A percentile compares a stretch with the other conserved stretches of the same genome.
Conservation (phyloP, 2,797 vertebrate genomes). For the Paramormyrops hopkinsi region DNA sequence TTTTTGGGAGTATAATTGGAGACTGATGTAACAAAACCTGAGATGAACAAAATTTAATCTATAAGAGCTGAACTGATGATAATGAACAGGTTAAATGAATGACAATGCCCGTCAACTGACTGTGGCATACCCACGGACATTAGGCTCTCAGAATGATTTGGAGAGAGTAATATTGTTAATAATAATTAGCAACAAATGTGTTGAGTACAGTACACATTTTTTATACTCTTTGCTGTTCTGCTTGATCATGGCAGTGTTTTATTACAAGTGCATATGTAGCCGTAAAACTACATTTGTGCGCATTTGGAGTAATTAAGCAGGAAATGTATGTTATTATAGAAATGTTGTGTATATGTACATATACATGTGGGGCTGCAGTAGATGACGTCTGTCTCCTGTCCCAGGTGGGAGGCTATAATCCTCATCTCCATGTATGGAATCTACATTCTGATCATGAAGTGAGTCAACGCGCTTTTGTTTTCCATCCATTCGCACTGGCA, state of each 20-base stretch:
- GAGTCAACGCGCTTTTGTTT: constrained; percentile 35
- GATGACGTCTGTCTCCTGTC: constrained; percentile 23
- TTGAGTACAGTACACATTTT: not conserved
- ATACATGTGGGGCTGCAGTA: not conserved
- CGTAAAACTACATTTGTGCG: not conserved
- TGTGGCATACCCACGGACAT: not conserved
- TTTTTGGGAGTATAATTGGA: not conserved
- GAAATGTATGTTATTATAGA: not conserved
- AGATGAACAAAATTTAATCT: not conserved
- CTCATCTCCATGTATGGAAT: constrained; percentile 67
- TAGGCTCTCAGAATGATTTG: not conserved
- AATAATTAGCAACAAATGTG: not conserved
- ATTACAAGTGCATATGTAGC: not conserved
- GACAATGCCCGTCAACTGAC: not conserved
- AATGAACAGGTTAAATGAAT: not conserved
- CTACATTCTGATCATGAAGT: constrained; percentile 75
- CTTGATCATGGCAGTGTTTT: not conserved
- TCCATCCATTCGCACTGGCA: not conserved
- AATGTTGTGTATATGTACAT: not conserved
- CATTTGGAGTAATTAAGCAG: not conserved
- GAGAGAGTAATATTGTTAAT: not conserved
- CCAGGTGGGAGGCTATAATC: constrained; percentile 67
- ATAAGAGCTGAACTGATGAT: not conserved
- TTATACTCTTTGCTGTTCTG: not conserved
- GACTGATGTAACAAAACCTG: not conserved